These are phyloP conservation scores for Prochilodus magdalenae DNA, from an alignment of 2,113 vertebrate genomes.

Conservation along the genomic window DNA sequence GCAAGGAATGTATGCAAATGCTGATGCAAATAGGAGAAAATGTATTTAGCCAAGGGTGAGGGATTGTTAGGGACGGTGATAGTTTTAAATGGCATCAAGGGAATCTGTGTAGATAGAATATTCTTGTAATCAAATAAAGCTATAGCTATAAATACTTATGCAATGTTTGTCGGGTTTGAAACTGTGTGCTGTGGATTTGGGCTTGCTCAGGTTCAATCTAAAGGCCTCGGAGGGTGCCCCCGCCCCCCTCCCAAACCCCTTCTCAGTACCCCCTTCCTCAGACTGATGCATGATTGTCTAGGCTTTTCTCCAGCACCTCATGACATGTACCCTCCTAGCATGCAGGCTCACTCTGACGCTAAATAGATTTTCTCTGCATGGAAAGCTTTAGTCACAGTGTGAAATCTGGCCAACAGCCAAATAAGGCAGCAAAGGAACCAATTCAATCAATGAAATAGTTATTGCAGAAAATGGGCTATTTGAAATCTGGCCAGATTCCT, in stretches of 20 bases:
- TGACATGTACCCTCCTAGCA: constrained; percentile 43
- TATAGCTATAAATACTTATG: constrained; percentile 64
- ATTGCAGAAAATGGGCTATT: neutral
- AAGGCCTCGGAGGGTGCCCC: constrained; percentile 75
- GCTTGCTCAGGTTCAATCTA: constrained; percentile 60
- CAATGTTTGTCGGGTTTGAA: constrained; percentile 68
- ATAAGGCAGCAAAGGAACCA: neutral
- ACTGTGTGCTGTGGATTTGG: constrained; percentile 53
- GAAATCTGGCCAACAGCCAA: constrained; percentile 3
- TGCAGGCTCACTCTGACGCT: neutral
- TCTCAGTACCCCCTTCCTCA: neutral
- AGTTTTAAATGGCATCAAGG: constrained; percentile 46
- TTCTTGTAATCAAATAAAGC: constrained; percentile 43
- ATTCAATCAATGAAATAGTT: neutral
- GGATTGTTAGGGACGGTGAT: constrained; percentile 20
- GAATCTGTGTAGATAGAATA: constrained; percentile 27
- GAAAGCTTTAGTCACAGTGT: neutral
- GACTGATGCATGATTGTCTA: constrained; percentile 11
- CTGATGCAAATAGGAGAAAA: constrained; percentile 48
- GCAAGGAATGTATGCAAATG: constrained; percentile 74
- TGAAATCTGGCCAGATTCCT: constrained; percentile 37
- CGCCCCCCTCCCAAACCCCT: neutral
- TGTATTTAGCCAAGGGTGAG: constrained; percentile 48
- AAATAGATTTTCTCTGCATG: constrained; percentile 3
- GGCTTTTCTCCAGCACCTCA: constrained; percentile 17